Base-by-base conservation (phyloP, 2,888 invertebrate genomes). In the Sipunculus nudus region DNA sequence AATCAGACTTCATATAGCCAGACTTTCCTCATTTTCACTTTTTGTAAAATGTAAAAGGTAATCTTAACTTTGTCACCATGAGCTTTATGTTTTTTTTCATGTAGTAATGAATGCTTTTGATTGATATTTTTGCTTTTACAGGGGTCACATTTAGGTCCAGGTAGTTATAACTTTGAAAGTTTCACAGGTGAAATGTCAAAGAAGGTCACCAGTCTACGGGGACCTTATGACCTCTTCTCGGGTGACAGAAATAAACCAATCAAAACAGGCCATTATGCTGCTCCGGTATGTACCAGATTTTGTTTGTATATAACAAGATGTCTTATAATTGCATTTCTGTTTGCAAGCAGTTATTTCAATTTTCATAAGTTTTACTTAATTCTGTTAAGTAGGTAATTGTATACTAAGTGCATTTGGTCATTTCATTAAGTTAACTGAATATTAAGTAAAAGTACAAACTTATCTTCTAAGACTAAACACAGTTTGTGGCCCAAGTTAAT, bases 181-280 rank as follows among this genome's bases (percentile, higher is more conserved):
- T 79, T 74, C 61, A 75, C 76, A 26, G 77, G 82, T 26, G 68
- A 78, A 54, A 65, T 77, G 45, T 52, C 69, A 6, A 74, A 72
- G 52, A 80, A 81, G 55, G 72, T 77, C 35, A 78, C 77, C 23
- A 79, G 81, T 63, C 48, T 70, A 25, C 63, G 79, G 46, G 82
- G 82, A 6, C 82, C 82, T 2, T 82, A 82, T 65, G 80, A 81
- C 50, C 65, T 81, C 23, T 82, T 78, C 68, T 79, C 82, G n/a
- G 78, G 76, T 1, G 80, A 82, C 59, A 69, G 82, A 53, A 79
- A 79, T 63, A 77, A 79, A 64, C 80, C 81, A 6, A 79, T 82
- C 46, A 74, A 72, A 53, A 78, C 75, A 13, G 82, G 82, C 26
- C 78, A 82, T 62, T 68, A 74, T 45, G 82, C 82, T 46, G 75